A percentile compares a stretch with the other conserved stretches of the same genome.
phyloP scores from a whole-genome alignment of 2,888 invertebrate species.

The Drosophila putrida region DNA sequence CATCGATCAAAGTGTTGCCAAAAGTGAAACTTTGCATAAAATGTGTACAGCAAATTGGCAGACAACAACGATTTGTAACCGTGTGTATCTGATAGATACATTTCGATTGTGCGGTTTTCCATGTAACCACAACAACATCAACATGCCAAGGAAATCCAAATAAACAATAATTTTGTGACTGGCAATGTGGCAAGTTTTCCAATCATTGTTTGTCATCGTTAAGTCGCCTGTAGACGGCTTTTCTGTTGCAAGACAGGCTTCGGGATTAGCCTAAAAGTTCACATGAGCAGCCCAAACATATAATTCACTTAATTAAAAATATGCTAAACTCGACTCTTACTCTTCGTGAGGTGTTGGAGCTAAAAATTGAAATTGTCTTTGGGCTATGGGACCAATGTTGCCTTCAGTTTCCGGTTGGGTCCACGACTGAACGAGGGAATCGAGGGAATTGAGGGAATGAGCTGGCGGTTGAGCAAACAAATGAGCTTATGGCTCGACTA shows the following conservation, averaged over 20 bases:
- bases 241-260: slow-evolving; percentile 34
- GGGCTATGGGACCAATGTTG: slow-evolving; percentile 54
- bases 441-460: slow-evolving; percentile 18
- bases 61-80: slow-evolving; percentile 19
- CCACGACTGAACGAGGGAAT: slow-evolving; percentile 11
- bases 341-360: slow-evolving; percentile 30
- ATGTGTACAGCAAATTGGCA: slow-evolving; percentile 20
- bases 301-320: slow-evolving; percentile 63
- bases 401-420: slow-evolving; percentile 69
- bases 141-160: slow-evolving; percentile 58
- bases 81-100: slow-evolving; percentile 42
- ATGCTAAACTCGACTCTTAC: slow-evolving; percentile 41
- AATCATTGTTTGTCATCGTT: slow-evolving; percentile 10
- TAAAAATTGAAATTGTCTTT: slow-evolving; percentile 28
- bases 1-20: slow-evolving; percentile 30
- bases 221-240: slow-evolving; percentile 31
- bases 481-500: slow-evolving; percentile 64
- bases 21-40: slow-evolving; percentile 63
- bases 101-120: slow-evolving; percentile 49
- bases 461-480: slow-evolving; percentile 62
- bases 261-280: slow-evolving; percentile 35
- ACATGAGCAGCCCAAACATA: slow-evolving; percentile 16
- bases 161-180: slow-evolving; percentile 60
- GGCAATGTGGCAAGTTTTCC: slow-evolving; percentile 34
- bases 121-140: slow-evolving; percentile 53